Base-by-base conservation (phyloP, 2,113 vertebrate species). In the Mustela lutreola region DNA sequence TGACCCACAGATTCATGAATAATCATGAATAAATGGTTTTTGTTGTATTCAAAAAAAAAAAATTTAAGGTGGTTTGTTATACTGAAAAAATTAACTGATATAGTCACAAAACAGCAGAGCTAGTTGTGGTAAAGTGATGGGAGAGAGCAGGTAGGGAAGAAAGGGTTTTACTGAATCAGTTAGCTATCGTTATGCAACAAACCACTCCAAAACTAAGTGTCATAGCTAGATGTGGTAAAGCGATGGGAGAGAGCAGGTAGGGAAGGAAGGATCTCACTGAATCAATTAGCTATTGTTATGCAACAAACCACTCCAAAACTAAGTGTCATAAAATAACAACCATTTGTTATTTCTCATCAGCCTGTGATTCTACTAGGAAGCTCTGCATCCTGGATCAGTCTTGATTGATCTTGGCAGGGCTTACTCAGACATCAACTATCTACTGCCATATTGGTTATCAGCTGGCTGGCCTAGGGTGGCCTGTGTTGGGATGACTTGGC, bases 341-440 rank as follows among this genome's bases (percentile, higher is more conserved):
- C 19, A 82, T 28, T 95, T 94, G 33, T 70, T 78, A 63, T 83
- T 94, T 89, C 45, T 92, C 28, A 28, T 87, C 75, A 92, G 36
- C 50, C 93, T 92, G 12, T n/a, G 22, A 50, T 89, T 65, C 33
- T 9, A 89, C 28, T 39, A 92, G 63, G 45, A 94, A 82, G 33
- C 87, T 94, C 80, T 79, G 3, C 28, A 79, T n/a, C 63, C 53
- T 94, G 50, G 21, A 79, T 84, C 21, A 45, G 48, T 89, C 75
- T 31, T 62, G 80, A 79, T 18, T 67, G 45, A 62, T 83, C 45
- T 95, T 92, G 67, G 70, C 89, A 94, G 33, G 80, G 42, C 48
- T 96, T 90, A 28, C 45, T 94, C 67, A 62, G 42, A 33, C 39
- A 87, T 87, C 53, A 42, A 73, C 45, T 75, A 26, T 83, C 39